Evolutionary conservation across 2,113 vertebrate species (phyloP), one percentile per base, ranked within the genome.

Genomic region (Platycercus adscitus): DNA sequence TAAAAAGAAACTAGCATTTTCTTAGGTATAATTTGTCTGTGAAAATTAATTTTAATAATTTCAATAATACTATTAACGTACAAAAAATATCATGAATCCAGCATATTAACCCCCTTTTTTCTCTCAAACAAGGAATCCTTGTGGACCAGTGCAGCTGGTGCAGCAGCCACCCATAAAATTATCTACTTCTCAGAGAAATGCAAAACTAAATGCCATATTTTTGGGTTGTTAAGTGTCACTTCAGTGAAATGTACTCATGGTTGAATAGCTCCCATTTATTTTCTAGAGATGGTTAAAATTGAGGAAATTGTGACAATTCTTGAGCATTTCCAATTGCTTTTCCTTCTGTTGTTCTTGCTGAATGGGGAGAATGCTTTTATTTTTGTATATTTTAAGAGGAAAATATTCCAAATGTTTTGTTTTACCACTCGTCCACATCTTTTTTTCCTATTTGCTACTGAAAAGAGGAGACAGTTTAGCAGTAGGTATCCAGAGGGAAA

Each of bases 171-270:
- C 61, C 68, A 53, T 47, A 49, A 81, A 94, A 97, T 96, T 86
- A 90, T 93, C 88, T 81, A 20, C 49, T 79, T 90, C 92, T 92
- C 37, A 72, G 88, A 94, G 81, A 92, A 86, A 95, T 69, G 91
- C 90, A 94, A 81, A 94, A 91, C 92, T 91, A 93, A 96, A 95
- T 92, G 94, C 84, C 85, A 15, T 95, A 94, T 96, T 97, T 95
- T 94, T 94, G 95, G 95, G 46, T 79, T 91, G 93, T 91, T 87
- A 69, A 97, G 96, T 89, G 78, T 95, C 96, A 95, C 95, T 97
- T 96, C 89, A 96, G 61, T 93, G 93, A 92, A 96, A 95, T 90
- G 80, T 68, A 17, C 88, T 95, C 33, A 7, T 76, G 83, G 84
- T 37, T 97, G 93, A 96, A 96, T 90, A 93, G 88, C 82, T 95